Evolutionary conservation across 2,113 vertebrate species (phyloP), one percentile per base, ranked within the genome.

Genomic region (Crotophaga sulcirostris): DNA sequence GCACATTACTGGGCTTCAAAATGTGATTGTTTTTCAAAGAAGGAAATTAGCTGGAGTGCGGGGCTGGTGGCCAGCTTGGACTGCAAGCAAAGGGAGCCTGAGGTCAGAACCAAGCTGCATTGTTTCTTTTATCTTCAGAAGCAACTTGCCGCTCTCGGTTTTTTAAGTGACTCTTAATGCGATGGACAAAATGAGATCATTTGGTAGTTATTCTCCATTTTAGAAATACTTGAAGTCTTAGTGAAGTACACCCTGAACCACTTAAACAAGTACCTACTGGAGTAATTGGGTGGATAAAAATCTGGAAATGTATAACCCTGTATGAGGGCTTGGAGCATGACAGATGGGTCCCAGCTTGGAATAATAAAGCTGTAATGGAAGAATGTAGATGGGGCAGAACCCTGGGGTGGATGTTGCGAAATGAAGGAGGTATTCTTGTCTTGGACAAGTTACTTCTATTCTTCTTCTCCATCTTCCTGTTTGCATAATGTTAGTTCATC

Each of bases 81-180:
- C 84, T 87, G 67, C 18, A 52, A 95, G 94, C 89, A 87, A 34
- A 88, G 81, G 87, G 90, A 95, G 80, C 92, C 86, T 18, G 60
- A 91, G 97, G 94, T 97, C 92, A 93, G 93, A 55, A 80, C 79
- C 49, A 45, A 40, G 81, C 82, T 55, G 85, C 72, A 75, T 91
- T 92, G 95, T 95, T 95, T 66, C 95, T 95, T 94, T 96, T 95
- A 93, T 97, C 95, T 97, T 84, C 89, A 75, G 29, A 90, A 94
- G 90, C 83, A 87, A 95, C 94, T 96, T 89, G 92, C 94, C 3
- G 29, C 85, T 87, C 86, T 96, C 84, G 51, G 52, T 62, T 89
- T 93, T 90, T 87, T 38, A 90, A 96, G 92, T 94, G 97, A 78
- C 80, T 91, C 95, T 96, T 94, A 80, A 94, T 1, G 3, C 83